These are phyloP conservation scores for Theretra japonica DNA, from an alignment of 2,888 invertebrate genomes.

Conservation along the genomic window DNA sequence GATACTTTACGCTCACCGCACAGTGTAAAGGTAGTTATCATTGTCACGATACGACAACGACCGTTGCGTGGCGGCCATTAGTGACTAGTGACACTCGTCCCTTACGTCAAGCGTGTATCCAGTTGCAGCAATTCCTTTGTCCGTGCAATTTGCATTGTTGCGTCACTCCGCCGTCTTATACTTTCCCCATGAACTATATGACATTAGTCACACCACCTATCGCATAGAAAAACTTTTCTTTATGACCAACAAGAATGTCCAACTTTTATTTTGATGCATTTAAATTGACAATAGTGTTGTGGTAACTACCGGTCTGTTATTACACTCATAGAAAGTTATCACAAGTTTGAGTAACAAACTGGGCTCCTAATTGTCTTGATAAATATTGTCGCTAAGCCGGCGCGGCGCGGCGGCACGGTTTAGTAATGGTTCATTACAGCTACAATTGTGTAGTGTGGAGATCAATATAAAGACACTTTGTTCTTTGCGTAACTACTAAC, in stretches of 20 bases:
- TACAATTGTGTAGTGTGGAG: neutral
- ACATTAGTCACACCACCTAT: constrained; percentile 66
- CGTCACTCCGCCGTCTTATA: constrained; percentile 70
- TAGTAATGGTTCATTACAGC: constrained; percentile 21
- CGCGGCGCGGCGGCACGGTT: constrained; percentile 34
- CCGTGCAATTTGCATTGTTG: constrained; percentile 79
- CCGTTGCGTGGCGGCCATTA: constrained; percentile 61
- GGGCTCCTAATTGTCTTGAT: constrained; percentile 44
- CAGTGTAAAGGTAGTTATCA: constrained; percentile 34
- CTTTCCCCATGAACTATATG: constrained; percentile 77
- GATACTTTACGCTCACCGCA: constrained; percentile 17
- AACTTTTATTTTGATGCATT: neutral
- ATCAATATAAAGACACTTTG: constrained; percentile 23
- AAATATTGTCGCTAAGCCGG: constrained; percentile 42
- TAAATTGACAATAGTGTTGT: constrained; percentile 1
- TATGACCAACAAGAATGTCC: constrained; percentile 53
- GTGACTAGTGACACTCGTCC: constrained; percentile 67
- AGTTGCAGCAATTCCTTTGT: constrained; percentile 77
- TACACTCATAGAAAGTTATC: constrained; percentile 53
- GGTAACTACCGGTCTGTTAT: constrained; percentile 37
- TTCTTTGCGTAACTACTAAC: constrained; percentile 21
- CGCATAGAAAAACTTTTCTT: constrained; percentile 60
- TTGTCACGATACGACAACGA: constrained; percentile 38
- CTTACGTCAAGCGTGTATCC: constrained; percentile 52
- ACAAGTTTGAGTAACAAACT: constrained; percentile 43